phyloP scores from a whole-genome alignment of 2,797 vertebrate genomes.

The Spondyliosoma cantharus region DNA sequence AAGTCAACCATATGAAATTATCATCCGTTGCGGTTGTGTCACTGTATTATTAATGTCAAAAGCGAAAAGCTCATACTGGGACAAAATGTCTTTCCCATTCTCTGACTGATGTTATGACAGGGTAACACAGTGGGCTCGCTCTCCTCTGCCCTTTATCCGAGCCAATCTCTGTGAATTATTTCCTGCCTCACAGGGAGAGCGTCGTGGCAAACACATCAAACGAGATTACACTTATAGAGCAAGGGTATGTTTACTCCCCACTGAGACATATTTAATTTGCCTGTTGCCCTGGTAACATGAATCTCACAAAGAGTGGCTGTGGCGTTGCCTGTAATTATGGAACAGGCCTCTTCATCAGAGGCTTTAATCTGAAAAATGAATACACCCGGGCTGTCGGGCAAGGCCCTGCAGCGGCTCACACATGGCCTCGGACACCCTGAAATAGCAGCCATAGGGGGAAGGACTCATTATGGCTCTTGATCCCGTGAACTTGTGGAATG shows the following conservation, averaged over 20 bases:
- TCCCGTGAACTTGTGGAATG: conserved; percentile 55
- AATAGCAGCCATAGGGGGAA: conserved; percentile 37
- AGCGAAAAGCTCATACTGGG: conserved; percentile 40
- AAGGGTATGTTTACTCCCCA: conserved; percentile 81
- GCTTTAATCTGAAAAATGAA: conserved; percentile 81
- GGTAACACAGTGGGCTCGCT: conserved; percentile 48
- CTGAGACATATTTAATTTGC: conserved; percentile 78
- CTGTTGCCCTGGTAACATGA: conserved; percentile 80
- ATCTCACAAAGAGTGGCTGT: conserved; percentile 76
- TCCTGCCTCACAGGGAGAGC: conserved; percentile 60
- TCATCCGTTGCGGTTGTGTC: conserved; percentile 49
- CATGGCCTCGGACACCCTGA: conserved; percentile 58
- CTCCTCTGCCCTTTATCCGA: conserved; percentile 42
- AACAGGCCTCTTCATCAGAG: conserved; percentile 78
- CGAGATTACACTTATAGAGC: conserved; percentile 77
- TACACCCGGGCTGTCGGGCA: conserved; percentile 49
- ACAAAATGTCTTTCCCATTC: conserved; percentile 37
- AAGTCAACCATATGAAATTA: conserved; percentile 38
- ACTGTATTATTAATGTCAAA: conserved; percentile 66
- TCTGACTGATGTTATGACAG: conserved; percentile 53
- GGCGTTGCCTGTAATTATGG: conserved; percentile 83
- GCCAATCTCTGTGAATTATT: conserved; percentile 65
- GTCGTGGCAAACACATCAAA: conserved; percentile 75
- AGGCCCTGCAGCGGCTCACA: conserved; percentile 66
- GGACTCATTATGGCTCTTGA: conserved; percentile 58